Base-by-base conservation (phyloP, 1,140 invertebrate species). In the Bombus pyrosoma region DNA sequence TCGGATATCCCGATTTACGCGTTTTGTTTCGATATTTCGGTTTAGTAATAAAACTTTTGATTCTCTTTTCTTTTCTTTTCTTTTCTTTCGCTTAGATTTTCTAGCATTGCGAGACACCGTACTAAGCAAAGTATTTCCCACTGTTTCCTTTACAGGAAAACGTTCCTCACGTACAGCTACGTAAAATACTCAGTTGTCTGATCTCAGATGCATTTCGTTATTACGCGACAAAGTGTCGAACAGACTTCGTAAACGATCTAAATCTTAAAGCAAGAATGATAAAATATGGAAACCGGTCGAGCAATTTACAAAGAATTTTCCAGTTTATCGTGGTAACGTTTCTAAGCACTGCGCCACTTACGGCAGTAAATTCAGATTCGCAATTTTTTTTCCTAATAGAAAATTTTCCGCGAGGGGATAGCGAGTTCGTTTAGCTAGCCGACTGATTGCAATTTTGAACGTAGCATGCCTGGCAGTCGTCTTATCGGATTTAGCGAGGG, bases 401-500 rank as follows among this genome's bases (percentile, higher is more conserved):
- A 69, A 66, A 62, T 43, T 69, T 41, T 74, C 73, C 47, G 68
- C 71, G 66, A 78, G 41, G 80, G 80, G 76, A 81, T 73, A 59
- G 71, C 74, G 81, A 57, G 76, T 89, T 89, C 90, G 87, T 92
- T 93, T 91, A 91, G 90, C 90, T 90, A 85, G 85, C 57, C 75
- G 83, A 87, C 83, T 88, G 86, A 93, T 92, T 91, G 92, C 91
- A 94, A 93, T 94, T 94, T 94, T 91, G 83, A 91, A 80, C 84
- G 78, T 80, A 84, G 85, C 59, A 85, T 81, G 76, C 83, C 83
- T 87, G 85, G 86, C 90, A 83, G 90, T 85, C 84, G 90, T 93
- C 90, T 93, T 92, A 92, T 94, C 91, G 91, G 93, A 94, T 94
- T 93, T 93, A 93, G 77, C 85, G 62, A 80, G 83, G 89, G 89